These are phyloP conservation scores for Phyllopteryx taeniolatus DNA, from an alignment of 2,113 vertebrate genomes.

Conservation along the genomic window DNA sequence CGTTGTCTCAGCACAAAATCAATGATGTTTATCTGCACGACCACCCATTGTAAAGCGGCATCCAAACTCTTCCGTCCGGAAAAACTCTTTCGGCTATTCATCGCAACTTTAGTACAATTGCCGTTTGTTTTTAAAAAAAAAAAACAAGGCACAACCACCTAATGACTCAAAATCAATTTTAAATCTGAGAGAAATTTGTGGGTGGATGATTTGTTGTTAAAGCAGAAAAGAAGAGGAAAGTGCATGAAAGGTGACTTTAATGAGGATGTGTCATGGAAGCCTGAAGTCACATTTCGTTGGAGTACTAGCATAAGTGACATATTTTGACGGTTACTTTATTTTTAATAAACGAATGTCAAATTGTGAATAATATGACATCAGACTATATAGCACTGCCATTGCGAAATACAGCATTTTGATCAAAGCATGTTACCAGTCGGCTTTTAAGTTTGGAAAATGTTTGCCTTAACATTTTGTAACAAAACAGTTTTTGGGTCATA, in stretches of 20 bases:
- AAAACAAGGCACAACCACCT: neutral
- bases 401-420: no score
- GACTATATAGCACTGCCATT: neutral
- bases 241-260: neutral
- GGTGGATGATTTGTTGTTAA: neutral
- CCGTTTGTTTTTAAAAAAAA: neutral
- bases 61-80: neutral
- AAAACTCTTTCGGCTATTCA: neutral
- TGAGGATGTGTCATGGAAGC: neutral
- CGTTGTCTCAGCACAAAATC: constrained; percentile 13
- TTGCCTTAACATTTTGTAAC: no score
- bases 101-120: neutral
- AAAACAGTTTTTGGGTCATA: no score
- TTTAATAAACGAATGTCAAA: neutral
- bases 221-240: no score
- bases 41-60: constrained; percentile 5
- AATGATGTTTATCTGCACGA: constrained; percentile 10
- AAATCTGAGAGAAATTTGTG: neutral
- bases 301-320: neutral
- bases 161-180: neutral
- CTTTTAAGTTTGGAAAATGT: no score
- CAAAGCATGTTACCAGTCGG: no score
- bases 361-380: neutral
- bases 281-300: neutral
- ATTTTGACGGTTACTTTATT: neutral